Conservation (phyloP, 2,113 vertebrate genomes). For the Anseranas semipalmata region DNA sequence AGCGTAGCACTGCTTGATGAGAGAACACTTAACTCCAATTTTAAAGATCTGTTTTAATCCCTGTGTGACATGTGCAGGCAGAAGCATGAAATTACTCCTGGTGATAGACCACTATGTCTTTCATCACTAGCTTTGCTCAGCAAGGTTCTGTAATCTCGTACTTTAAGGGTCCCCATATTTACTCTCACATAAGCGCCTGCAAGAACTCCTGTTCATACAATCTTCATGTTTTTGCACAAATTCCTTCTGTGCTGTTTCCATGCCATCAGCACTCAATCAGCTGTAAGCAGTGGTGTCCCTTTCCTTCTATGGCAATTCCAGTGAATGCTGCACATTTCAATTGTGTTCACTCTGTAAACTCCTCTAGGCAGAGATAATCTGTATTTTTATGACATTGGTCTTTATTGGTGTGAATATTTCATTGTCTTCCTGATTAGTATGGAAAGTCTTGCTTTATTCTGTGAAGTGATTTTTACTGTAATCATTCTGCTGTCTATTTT, state of each 20-base stretch:
- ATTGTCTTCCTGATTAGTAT: neutral
- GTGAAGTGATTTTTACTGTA: neutral
- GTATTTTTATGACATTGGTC: neutral
- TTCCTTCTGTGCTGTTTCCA: neutral
- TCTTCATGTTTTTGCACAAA: neutral
- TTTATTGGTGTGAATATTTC: neutral
- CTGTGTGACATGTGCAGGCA: fast-evolving
- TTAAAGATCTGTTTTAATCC: neutral
- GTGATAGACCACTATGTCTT: neutral
- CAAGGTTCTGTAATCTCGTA: neutral
- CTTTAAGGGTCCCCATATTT: neutral
- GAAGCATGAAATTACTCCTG: neutral
- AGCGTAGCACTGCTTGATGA: neutral
- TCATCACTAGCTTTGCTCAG: neutral
- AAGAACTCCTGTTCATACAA: neutral
- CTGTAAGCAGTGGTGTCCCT: neutral
- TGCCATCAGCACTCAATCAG: fast-evolving
- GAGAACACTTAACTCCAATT: neutral
- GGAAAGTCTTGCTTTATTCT: neutral
- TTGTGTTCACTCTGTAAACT: neutral
- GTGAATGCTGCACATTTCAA: neutral
- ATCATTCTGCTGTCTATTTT: neutral
- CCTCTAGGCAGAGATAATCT: neutral
- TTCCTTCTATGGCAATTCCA: neutral
- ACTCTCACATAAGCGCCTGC: neutral